These are phyloP conservation scores for Epinephelus lanceolatus DNA, from an alignment of 2,113 vertebrate species.

Conservation along the genomic window DNA sequence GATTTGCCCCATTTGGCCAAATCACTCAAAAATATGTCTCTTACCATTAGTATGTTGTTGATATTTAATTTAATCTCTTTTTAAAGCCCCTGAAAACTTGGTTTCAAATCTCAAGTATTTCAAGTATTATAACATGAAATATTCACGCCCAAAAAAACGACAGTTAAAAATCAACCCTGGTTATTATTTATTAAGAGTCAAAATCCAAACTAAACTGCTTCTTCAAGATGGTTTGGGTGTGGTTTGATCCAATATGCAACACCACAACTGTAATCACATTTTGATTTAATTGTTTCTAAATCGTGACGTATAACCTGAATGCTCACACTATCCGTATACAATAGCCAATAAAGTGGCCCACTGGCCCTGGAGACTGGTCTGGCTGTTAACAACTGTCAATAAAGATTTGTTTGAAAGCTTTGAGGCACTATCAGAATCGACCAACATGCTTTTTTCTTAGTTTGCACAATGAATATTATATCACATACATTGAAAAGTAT, in stretches of 20 bases:
- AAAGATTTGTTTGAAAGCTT: too few relatives aligned
- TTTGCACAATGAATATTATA: too few relatives aligned
- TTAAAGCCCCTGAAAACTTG: constrained; percentile 1
- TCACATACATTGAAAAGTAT: too few relatives aligned
- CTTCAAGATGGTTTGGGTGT: too few relatives aligned
- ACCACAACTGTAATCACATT: not conserved
- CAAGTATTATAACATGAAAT: not conserved
- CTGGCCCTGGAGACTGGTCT: too few relatives aligned
- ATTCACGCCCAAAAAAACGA: not conserved
- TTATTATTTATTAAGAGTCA: not conserved
- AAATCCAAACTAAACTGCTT: not conserved
- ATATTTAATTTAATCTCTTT: not conserved
- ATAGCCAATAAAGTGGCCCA: too few relatives aligned
- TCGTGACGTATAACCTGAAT: too few relatives aligned
- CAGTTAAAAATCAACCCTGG: not conserved
- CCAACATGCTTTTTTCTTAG: too few relatives aligned
- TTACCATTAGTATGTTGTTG: not conserved
- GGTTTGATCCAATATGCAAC: not conserved
- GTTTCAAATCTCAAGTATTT: not conserved
- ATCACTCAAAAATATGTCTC: not conserved
- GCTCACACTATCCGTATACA: too few relatives aligned
- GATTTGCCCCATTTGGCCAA: not conserved
- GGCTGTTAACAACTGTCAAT: too few relatives aligned
- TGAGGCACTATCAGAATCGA: too few relatives aligned
- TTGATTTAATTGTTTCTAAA: not conserved